Evolutionary conservation across 2,113 vertebrate genomes (phyloP).

Genomic region (Syngnathus floridae): DNA sequence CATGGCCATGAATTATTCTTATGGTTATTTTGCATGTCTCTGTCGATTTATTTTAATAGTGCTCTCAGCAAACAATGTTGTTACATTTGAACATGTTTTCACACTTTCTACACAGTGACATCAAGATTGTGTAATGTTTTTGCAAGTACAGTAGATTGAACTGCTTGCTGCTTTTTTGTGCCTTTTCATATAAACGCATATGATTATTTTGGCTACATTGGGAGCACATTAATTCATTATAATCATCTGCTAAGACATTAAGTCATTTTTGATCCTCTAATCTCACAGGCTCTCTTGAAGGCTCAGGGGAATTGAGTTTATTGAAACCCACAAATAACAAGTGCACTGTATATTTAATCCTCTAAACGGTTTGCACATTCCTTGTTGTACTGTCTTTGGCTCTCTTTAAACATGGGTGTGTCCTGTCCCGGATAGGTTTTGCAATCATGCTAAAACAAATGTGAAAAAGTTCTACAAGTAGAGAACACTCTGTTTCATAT

Average conservation of each 20-base stretch:
- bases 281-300: background rate
- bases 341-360: background rate
- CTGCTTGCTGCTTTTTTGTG: background rate
- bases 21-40: background rate
- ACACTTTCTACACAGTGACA: background rate
- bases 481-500: background rate
- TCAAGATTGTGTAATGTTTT: conserved; percentile 2
- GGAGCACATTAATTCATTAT: background rate
- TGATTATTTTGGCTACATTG: conserved; percentile 14
- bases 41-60: too few species aligned
- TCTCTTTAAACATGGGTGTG: conserved; percentile 29
- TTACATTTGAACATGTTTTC: too few species aligned
- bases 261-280: conserved; percentile 7
- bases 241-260: background rate
- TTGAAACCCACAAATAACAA: background rate
- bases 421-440: conserved; percentile 1
- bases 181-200: background rate
- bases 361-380: conserved; percentile 19
- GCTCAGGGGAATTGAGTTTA: background rate
- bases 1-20: background rate
- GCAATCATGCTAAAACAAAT: conserved; percentile 14
- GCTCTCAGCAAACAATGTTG: too few species aligned
- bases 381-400: conserved; percentile 12
- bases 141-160: background rate
- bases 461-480: conserved; percentile 26